Conservation (phyloP, 2,888 invertebrate species). For the Heliconius hortense region DNA sequence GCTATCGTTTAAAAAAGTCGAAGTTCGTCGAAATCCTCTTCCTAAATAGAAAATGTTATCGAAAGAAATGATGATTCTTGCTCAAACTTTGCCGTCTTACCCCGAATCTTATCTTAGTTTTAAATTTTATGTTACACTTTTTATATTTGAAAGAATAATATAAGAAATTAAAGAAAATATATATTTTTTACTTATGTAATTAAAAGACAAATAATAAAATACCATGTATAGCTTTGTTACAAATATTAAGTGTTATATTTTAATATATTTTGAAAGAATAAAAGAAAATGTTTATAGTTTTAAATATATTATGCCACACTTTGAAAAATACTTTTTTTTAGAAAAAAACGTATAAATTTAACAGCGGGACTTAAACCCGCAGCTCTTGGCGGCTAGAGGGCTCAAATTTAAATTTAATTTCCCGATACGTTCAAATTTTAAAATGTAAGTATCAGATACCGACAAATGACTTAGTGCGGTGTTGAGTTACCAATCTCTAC, state of each 20-base stretch:
- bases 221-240: background rate
- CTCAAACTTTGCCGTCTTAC: conserved; percentile 25
- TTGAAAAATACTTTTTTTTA: no score
- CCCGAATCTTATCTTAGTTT: conserved; percentile 14
- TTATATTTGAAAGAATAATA: conserved; percentile 1
- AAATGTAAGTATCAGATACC: no score
- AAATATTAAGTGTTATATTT: background rate
- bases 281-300: background rate
- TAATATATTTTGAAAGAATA: background rate
- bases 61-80: conserved; percentile 27
- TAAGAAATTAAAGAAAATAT: background rate
- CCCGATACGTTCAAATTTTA: no score
- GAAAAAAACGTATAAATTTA: no score
- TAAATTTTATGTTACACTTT: conserved; percentile 12
- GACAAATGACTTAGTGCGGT: no score
- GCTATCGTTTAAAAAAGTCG: conserved; percentile 5
- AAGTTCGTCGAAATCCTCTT: conserved; percentile 17
- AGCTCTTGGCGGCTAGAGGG: no score
- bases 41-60: conserved; percentile 27
- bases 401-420: no score
- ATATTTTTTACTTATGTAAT: background rate
- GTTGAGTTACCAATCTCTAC: no score
- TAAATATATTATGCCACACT: no score
- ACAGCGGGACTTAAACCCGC: no score
- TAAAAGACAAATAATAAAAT: background rate